These are phyloP conservation scores for Drosophila gunungcola DNA, from an alignment of 1,140 invertebrate species.

Conservation along the genomic window DNA sequence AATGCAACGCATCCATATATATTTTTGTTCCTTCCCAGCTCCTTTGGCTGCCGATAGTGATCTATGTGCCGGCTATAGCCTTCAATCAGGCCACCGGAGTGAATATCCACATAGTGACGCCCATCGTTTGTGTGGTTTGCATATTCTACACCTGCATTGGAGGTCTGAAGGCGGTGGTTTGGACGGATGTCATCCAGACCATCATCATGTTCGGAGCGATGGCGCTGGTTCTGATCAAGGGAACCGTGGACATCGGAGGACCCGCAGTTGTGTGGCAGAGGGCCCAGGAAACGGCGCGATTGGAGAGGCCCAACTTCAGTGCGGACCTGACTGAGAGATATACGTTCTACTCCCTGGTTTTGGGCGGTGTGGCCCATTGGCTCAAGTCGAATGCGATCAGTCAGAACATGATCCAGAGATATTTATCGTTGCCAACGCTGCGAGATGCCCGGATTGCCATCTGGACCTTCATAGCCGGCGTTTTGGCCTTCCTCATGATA, in stretches of 20 bases:
- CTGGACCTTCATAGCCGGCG: conserved; percentile 90
- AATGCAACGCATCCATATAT: too few species aligned
- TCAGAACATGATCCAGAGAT: conserved; percentile 93
- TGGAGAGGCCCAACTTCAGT: conserved; percentile 90
- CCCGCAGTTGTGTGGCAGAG: conserved; percentile 88
- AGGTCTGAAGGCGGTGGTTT: conserved; percentile 96
- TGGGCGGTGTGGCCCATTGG: conserved; percentile 94
- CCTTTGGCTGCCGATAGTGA: conserved; percentile 88
- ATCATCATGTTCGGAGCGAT: conserved; percentile 94
- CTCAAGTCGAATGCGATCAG: conserved; percentile 92
- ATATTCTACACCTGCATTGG: conserved; percentile 97
- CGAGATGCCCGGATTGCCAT: conserved; percentile 90
- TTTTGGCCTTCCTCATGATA: conserved; percentile 87
- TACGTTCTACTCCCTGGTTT: conserved; percentile 90
- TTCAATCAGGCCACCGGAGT: conserved; percentile 94
- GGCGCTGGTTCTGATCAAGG: conserved; percentile 91
- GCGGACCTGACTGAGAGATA: conserved; percentile 90
- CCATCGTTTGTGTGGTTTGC: conserved; percentile 94
- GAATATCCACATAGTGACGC: conserved; percentile 92
- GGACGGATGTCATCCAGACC: conserved; percentile 96
- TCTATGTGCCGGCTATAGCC: conserved; percentile 89
- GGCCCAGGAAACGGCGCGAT: conserved; percentile 89
- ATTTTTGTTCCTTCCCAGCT: conserved; percentile 81
- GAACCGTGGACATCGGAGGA: conserved; percentile 92
- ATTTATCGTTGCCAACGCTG: conserved; percentile 89